These are phyloP conservation scores for Enteromius afrohamiltoni DNA, from an alignment of 2,797 vertebrate genomes.

Conservation along the genomic window DNA sequence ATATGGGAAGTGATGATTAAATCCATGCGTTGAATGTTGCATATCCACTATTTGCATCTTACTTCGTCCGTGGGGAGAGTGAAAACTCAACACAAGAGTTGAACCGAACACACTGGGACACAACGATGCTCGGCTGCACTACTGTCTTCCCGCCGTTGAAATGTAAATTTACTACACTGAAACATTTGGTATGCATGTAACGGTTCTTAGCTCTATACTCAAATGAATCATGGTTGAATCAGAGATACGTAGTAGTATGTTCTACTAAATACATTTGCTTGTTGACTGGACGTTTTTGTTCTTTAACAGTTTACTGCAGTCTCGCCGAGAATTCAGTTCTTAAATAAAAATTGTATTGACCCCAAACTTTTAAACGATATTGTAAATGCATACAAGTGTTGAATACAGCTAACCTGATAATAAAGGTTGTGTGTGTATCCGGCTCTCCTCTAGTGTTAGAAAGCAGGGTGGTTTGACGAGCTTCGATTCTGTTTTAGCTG, in stretches of 20 bases:
- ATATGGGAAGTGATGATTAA: not conserved
- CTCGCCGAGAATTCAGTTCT: not conserved
- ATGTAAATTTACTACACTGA: constrained; percentile 5
- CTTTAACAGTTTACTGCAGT: not conserved
- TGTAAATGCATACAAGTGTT: not conserved
- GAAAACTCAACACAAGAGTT: constrained; percentile 31
- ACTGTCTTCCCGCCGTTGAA: not conserved
- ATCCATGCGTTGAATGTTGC: not conserved
- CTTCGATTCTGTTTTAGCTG: not conserved
- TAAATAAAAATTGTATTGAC: too few species aligned
- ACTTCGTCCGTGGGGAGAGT: not conserved
- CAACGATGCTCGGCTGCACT: not conserved
- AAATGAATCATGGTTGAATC: not conserved
- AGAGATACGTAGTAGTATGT: not conserved
- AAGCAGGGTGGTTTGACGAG: constrained; percentile 59
- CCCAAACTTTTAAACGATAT: too few species aligned
- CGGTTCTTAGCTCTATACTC: not conserved
- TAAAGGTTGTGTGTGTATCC: constrained; percentile 62
- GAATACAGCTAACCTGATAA: constrained; percentile 57
- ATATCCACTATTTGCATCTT: not conserved
- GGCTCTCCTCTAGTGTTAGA: constrained; percentile 69
- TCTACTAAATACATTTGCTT: not conserved
- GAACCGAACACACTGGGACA: not conserved
- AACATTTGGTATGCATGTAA: not conserved
- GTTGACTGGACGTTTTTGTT: not conserved